Conservation (phyloP, 2,888 invertebrate genomes). For the Agrotis ipsilon region DNA sequence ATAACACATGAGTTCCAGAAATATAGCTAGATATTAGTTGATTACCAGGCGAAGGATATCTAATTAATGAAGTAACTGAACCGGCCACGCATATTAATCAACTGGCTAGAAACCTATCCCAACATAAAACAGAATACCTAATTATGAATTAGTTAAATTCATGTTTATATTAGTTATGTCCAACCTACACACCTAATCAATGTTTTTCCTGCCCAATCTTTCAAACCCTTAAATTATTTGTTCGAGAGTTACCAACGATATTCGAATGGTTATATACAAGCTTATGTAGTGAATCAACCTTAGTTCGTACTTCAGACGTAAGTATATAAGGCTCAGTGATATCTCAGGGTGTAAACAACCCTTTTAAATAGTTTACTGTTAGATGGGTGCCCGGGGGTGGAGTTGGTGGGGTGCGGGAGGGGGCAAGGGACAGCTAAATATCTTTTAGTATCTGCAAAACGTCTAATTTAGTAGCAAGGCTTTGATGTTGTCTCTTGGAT, state of each 20-base stretch:
- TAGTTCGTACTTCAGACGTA: conserved; percentile 49
- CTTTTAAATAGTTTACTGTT: conserved; percentile 86
- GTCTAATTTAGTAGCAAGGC: conserved; percentile 86
- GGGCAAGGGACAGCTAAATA: conserved; percentile 79
- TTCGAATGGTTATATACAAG: conserved; percentile 27
- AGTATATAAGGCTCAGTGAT: conserved; percentile 60
- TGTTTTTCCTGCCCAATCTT: neutral
- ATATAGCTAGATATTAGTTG: neutral
- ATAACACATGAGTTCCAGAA: neutral
- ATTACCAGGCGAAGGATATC: conserved; percentile 3
- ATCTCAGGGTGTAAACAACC: conserved; percentile 84
- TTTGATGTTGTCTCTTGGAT: conserved; percentile 80
- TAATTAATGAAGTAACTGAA: neutral
- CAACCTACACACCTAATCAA: neutral
- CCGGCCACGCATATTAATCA: neutral
- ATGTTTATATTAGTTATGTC: neutral
- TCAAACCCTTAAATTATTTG: conserved; percentile 10
- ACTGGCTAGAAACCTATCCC: neutral
- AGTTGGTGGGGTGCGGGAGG: conserved; percentile 28
- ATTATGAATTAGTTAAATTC: neutral
- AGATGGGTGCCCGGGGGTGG: conserved; percentile 52
- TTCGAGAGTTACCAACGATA: conserved; percentile 6
- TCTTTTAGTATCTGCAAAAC: conserved; percentile 89
- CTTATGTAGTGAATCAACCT: conserved; percentile 45
- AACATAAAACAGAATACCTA: neutral